Percentiles rank a stretch among this genome's conserved stretches.
Conservation (phyloP, 2,797 vertebrate species). For the Triplophysa bombifrons region DNA sequence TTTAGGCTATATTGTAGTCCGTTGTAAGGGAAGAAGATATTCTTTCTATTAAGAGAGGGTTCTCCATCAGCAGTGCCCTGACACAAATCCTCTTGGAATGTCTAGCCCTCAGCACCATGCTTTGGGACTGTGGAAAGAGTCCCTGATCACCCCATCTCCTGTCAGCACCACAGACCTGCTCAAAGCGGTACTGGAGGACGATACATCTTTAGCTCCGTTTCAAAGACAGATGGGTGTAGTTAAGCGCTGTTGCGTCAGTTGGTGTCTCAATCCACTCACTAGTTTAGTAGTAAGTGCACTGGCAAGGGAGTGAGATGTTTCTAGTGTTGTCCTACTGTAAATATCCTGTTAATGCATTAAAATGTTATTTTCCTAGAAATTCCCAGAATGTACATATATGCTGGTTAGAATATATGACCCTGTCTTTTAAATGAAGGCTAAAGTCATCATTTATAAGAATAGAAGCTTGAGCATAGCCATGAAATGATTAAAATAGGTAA, state of each 20-base stretch:
- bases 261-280: background rate
- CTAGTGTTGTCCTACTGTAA: background rate
- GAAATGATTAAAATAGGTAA: too few relatives aligned
- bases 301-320: background rate
- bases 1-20: background rate
- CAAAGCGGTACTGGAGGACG: background rate
- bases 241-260: background rate
- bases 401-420: too few relatives aligned
- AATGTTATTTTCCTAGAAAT: background rate
- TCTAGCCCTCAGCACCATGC: constrained; percentile 9
- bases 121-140: constrained; percentile 6
- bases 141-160: constrained; percentile 22
- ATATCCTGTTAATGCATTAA: background rate
- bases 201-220: background rate
- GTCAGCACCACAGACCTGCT: constrained; percentile 25
- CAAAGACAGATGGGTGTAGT: constrained; percentile 2
- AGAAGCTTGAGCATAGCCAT: too few relatives aligned
- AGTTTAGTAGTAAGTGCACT: background rate
- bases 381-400: background rate
- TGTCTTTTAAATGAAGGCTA: too few relatives aligned
- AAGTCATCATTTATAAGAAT: too few relatives aligned
- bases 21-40: background rate
- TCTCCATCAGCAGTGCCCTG: constrained; percentile 26
- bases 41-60: background rate
- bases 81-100: constrained; percentile 41